A percentile compares a stretch with the other conserved stretches of the same genome.
Evolutionary conservation across 2,113 vertebrate species (phyloP).

Genomic region (Azemiops feae): DNA sequence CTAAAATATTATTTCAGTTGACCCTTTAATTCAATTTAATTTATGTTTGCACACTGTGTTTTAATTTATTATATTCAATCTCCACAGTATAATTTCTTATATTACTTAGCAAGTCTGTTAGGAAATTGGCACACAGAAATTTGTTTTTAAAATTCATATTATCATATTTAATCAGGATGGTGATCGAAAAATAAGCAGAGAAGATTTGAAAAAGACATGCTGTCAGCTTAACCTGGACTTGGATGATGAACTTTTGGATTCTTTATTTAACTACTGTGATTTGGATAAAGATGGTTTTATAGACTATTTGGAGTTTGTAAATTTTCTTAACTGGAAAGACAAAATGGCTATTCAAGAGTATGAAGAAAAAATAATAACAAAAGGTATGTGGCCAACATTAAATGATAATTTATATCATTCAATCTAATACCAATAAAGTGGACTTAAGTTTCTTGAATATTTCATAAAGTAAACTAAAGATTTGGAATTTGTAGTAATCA

Average conservation of each 20-base stretch:
- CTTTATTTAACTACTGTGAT: slow-evolving; percentile 84
- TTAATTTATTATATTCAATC: not conserved
- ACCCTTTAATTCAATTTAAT: slow-evolving; percentile 21
- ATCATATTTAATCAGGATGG: slow-evolving; percentile 72
- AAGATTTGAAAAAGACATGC: slow-evolving; percentile 74
- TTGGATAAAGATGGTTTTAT: slow-evolving; percentile 79
- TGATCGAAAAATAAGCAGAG: slow-evolving; percentile 78
- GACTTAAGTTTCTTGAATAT: not conserved
- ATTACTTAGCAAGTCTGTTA: not conserved
- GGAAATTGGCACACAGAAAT: not conserved
- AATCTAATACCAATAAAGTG: not conserved
- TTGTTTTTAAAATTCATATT: slow-evolving; percentile 5
- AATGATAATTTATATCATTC: not conserved
- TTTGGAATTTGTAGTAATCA: not conserved
- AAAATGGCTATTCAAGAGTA: slow-evolving; percentile 68
- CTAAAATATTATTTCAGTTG: slow-evolving; percentile 11
- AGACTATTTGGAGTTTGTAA: slow-evolving; percentile 81
- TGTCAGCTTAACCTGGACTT: slow-evolving; percentile 73
- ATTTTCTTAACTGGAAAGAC: slow-evolving; percentile 91
- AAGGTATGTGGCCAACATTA: slow-evolving; percentile 66
- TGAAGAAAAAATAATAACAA: slow-evolving; percentile 72
- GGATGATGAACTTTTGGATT: slow-evolving; percentile 70
- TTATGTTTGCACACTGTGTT: slow-evolving; percentile 18
- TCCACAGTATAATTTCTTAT: not conserved
- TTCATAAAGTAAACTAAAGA: not conserved